Evolutionary conservation across 2,888 invertebrate species (phyloP).

Genomic region (Drosophila maculinotata): DNA sequence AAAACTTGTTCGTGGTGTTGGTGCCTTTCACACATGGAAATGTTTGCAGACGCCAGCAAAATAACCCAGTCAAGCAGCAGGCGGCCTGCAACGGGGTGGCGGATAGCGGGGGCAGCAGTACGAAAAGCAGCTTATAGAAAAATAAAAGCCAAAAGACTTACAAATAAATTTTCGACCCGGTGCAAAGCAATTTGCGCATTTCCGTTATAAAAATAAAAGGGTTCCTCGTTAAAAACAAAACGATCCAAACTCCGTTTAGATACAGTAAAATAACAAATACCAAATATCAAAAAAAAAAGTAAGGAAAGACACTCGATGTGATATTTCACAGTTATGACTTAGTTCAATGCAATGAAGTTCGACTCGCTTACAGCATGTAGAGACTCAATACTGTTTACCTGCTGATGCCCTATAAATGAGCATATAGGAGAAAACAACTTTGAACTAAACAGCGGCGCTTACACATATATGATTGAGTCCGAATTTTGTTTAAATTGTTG

Average conservation of each 20-base stretch:
- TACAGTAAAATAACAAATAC: not conserved
- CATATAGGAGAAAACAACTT: constrained; percentile 11
- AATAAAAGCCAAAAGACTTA: constrained; percentile 67
- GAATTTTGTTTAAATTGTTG: not conserved
- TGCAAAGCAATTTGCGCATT: constrained; percentile 80
- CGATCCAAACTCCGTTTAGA: constrained; percentile 43
- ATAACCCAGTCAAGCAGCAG: constrained; percentile 52
- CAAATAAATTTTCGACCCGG: constrained; percentile 76
- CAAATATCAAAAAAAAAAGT: not conserved
- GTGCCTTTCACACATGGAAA: constrained; percentile 77
- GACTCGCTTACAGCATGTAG: constrained; percentile 7
- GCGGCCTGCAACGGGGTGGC: constrained; percentile 6
- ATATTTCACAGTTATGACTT: constrained; percentile 68
- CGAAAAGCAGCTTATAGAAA: constrained; percentile 77
- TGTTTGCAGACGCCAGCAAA: constrained; percentile 80
- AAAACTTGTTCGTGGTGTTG: constrained; percentile 36
- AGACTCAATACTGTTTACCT: constrained; percentile 7
- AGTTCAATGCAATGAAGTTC: constrained; percentile 55
- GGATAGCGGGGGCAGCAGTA: constrained; percentile 16
- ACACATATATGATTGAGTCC: no score
- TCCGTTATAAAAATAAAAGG: constrained; percentile 78
- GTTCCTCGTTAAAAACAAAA: constrained; percentile 79
- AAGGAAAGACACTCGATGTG: constrained; percentile 43
- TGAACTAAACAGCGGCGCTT: not conserved
- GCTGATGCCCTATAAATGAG: not conserved